Percentiles rank a stretch among this genome's conserved stretches.
These are phyloP conservation scores for Grallaria varia DNA, from an alignment of 2,113 vertebrate species.

Conservation along the genomic window DNA sequence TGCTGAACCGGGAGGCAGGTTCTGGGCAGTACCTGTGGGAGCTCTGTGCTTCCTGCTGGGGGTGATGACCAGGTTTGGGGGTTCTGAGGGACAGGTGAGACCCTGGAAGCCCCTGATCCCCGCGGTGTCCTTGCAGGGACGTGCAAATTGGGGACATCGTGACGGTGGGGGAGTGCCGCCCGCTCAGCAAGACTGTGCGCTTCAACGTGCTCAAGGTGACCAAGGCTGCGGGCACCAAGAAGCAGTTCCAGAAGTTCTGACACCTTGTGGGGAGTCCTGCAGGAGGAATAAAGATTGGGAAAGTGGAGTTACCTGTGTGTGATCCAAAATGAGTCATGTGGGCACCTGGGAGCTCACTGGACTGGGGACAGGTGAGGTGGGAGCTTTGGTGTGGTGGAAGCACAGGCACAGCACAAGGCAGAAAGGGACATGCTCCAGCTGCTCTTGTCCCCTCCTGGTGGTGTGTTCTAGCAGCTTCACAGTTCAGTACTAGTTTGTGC, in stretches of 20 bases:
- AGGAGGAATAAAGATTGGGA: too few relatives aligned
- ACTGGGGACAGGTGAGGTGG: too few relatives aligned
- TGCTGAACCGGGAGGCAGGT: background rate
- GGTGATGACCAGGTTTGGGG: fast-evolving
- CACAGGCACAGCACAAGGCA: too few relatives aligned
- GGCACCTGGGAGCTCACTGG: too few relatives aligned
- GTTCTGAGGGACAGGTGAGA: fast-evolving
- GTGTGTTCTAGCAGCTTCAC: too few relatives aligned
- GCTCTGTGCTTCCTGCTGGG: too few relatives aligned
- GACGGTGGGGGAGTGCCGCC: background rate
- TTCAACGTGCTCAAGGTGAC: constrained; percentile 30
- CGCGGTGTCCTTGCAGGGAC: background rate
- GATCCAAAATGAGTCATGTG: too few relatives aligned
- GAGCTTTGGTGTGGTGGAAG: too few relatives aligned
- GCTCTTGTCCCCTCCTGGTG: too few relatives aligned
- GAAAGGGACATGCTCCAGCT: too few relatives aligned
- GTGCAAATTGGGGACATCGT: constrained; percentile 3
- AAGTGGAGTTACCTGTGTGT: too few relatives aligned
- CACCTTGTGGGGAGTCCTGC: background rate
- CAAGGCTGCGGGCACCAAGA: constrained; percentile 1
- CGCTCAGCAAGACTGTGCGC: constrained; percentile 16
- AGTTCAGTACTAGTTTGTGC: too few relatives aligned
- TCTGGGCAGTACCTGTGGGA: background rate
- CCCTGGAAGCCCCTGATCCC: background rate
- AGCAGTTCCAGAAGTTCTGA: constrained; percentile 29